Conservation (phyloP, 2,888 invertebrate species). For the Hesperia comma region DNA sequence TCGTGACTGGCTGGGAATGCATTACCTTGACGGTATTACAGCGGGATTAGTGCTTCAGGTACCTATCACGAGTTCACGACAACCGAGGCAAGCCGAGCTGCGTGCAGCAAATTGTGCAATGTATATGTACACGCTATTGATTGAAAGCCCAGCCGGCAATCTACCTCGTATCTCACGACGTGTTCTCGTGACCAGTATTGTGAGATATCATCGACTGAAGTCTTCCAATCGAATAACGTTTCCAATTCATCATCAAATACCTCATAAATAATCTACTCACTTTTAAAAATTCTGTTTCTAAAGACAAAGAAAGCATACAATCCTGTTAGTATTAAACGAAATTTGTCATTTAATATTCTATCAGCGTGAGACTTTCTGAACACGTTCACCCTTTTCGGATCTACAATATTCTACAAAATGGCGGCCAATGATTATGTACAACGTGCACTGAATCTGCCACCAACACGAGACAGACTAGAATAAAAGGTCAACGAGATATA, state of each 20-base stretch:
- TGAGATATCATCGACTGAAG: constrained; percentile 48
- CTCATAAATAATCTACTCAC: not conserved
- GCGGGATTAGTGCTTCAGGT: constrained; percentile 43
- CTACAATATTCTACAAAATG: constrained; percentile 33
- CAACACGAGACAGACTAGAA: constrained; percentile 17
- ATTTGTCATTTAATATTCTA: constrained; percentile 6
- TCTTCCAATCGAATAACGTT: constrained; percentile 7
- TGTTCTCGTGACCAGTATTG: constrained; percentile 66
- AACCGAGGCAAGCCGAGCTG: constrained; percentile 45
- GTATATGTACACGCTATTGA: constrained; percentile 41
- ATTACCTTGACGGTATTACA: constrained; percentile 66
- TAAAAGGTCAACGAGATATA: constrained; percentile 32
- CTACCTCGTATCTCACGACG: constrained; percentile 70
- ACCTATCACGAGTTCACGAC: constrained; percentile 61
- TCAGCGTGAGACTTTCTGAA: constrained; percentile 17
- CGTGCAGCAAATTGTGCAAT: constrained; percentile 78
- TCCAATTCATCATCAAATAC: constrained; percentile 8
- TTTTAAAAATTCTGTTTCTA: not conserved
- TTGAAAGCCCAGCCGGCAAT: constrained; percentile 49
- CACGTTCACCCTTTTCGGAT: constrained; percentile 24
- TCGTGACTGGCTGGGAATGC: constrained; percentile 63
- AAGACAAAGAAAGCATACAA: not conserved
- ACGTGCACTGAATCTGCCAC: constrained; percentile 22
- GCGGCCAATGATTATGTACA: constrained; percentile 24
- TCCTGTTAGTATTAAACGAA: not conserved